phyloP scores from a whole-genome alignment of 2,797 vertebrate species.

The Meriones psammophilus region DNA sequence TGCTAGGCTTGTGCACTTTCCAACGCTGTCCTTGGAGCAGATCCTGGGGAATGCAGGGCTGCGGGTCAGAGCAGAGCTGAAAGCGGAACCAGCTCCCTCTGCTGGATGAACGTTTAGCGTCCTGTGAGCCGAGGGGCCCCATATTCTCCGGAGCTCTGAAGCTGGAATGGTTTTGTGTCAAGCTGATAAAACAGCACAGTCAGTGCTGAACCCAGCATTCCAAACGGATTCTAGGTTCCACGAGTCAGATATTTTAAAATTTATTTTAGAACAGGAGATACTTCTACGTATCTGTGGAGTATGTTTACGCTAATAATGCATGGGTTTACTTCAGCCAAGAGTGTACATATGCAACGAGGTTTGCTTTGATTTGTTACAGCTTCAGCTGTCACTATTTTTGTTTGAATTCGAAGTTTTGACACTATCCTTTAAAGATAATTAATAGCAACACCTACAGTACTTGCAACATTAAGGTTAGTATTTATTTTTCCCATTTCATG shows the following conservation, averaged over 20 bases:
- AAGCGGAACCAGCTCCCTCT: conserved; percentile 72
- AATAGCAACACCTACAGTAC: background rate
- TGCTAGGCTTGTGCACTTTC: background rate
- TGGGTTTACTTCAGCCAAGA: background rate
- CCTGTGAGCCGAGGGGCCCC: background rate
- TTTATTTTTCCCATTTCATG: background rate
- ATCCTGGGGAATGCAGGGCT: background rate
- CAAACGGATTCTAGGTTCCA: background rate
- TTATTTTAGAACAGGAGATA: conserved; percentile 43
- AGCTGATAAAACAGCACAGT: background rate
- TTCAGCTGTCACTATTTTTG: background rate
- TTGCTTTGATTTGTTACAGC: background rate
- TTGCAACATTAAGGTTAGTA: background rate
- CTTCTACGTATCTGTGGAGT: background rate
- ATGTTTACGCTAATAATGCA: background rate
- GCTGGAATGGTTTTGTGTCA: background rate
- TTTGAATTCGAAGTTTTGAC: conserved; percentile 17
- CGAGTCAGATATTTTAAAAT: background rate
- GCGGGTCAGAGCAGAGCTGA: background rate
- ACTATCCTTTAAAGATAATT: background rate
- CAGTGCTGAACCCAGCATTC: background rate
- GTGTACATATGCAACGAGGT: background rate
- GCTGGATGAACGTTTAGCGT: conserved; percentile 49
- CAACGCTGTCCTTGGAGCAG: accelerated
- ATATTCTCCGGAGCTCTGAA: background rate